Evolutionary conservation across 53 echinoderm and acorn worm species (phyloP).

Genomic region (Pentamera pediparva): DNA sequence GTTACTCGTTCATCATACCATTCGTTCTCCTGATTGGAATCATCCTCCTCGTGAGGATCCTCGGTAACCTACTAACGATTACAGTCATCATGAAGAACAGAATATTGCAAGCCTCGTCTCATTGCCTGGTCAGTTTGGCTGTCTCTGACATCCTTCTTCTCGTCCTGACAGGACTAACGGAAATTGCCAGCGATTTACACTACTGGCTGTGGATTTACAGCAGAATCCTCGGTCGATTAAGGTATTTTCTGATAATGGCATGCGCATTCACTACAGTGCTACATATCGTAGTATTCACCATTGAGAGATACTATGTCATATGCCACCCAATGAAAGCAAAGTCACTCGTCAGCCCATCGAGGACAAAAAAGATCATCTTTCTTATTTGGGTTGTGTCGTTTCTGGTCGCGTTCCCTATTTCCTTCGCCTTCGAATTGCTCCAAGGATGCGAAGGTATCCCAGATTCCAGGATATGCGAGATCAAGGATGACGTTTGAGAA

Average conservation of each 20-base stretch:
- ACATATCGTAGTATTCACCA: too few species aligned
- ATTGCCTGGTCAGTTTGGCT: too few species aligned
- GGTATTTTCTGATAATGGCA: slow-evolving; percentile 73
- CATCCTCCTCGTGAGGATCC: slow-evolving; percentile 49
- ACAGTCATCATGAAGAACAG: slow-evolving; percentile 64
- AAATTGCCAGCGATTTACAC: too few species aligned
- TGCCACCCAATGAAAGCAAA: too few species aligned
- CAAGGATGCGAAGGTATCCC: slow-evolving; percentile 37
- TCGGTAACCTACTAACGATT: slow-evolving; percentile 82
- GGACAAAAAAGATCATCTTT: slow-evolving; percentile 75
- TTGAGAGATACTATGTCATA: slow-evolving; percentile 53
- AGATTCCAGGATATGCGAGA: slow-evolving; percentile 60
- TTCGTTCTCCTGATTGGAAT: slow-evolving; percentile 49
- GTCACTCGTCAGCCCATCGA: slow-evolving; percentile 33
- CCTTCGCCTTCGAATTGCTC: slow-evolving; percentile 40
- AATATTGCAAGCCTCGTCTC: too few species aligned
- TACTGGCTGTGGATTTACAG: slow-evolving; percentile 80
- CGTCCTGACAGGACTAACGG: slow-evolving; percentile 60
- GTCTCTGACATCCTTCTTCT: slow-evolving; percentile 81
- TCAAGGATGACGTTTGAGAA: too few species aligned
- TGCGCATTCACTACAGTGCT: slow-evolving; percentile 70
- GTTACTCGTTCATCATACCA: slow-evolving; percentile 44
- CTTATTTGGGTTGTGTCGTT: too few species aligned
- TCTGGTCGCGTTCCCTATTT: slow-evolving; percentile 58
- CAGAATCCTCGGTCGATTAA: slow-evolving; percentile 53